Conservation (phyloP, 2,113 vertebrate genomes). For the Axis porcinus region DNA sequence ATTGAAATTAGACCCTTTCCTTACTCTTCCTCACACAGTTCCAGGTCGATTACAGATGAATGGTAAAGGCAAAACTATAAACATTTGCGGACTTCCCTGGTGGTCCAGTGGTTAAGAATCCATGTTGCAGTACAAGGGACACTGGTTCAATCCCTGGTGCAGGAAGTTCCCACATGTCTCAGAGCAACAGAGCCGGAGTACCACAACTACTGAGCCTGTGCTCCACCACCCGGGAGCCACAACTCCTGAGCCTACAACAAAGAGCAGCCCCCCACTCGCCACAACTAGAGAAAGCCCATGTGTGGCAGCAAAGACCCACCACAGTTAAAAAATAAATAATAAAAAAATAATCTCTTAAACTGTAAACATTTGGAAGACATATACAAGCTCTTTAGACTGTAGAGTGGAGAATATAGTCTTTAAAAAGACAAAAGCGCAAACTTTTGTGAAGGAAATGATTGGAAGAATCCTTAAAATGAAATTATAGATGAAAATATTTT, state of each 20-base stretch:
- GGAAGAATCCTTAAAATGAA: neutral
- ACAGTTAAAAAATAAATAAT: neutral
- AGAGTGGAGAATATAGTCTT: neutral
- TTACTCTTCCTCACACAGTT: neutral
- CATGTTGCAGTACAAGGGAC: neutral
- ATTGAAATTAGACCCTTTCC: neutral
- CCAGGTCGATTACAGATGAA: neutral
- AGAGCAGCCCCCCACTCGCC: fast-evolving
- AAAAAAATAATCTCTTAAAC: neutral
- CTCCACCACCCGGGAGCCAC: neutral
- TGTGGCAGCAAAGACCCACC: neutral
- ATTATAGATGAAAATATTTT: neutral
- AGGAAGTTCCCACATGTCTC: neutral
- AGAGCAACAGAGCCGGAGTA: neutral
- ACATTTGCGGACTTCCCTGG: neutral
- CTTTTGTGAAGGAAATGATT: neutral
- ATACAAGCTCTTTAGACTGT: neutral
- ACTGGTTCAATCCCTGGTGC: neutral
- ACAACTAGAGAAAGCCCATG: neutral
- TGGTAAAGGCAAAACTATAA: neutral
- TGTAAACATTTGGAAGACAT: neutral
- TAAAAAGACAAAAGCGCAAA: neutral
- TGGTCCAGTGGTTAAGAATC: neutral
- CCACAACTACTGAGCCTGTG: neutral
- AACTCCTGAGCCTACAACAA: neutral